Evolutionary conservation across 2,113 vertebrate species (phyloP).

Genomic region (Aegithalos caudatus): DNA sequence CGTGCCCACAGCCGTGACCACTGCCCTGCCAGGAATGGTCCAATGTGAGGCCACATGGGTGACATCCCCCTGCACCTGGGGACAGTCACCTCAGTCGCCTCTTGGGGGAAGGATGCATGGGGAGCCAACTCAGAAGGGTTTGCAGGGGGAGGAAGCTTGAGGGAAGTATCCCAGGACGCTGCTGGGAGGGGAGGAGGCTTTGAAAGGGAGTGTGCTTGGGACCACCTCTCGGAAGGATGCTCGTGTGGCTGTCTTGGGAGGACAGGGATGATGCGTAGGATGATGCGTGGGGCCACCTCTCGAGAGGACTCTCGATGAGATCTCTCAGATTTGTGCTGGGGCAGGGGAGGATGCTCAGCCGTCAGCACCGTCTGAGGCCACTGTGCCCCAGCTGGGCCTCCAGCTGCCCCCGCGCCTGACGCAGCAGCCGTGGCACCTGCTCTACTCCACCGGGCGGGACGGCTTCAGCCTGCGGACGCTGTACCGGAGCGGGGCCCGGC

Average conservation of each 20-base stretch:
- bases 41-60: not conserved
- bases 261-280: too few relatives aligned
- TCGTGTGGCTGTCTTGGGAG: not conserved
- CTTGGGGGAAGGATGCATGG: not conserved
- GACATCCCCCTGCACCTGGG: not conserved
- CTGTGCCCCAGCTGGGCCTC: not conserved
- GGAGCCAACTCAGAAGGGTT: not conserved
- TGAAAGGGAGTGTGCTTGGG: not conserved
- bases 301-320: not conserved
- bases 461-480: conserved; percentile 21
- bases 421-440: not conserved
- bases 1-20: fast-evolving
- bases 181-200: not conserved
- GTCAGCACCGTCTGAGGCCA: fast-evolving
- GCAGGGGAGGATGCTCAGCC: not conserved
- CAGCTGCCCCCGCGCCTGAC: not conserved
- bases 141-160: not conserved
- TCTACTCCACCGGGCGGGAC: not conserved
- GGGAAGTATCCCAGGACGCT: not conserved
- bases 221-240: not conserved
- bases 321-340: not conserved
- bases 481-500: not conserved
- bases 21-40: too few relatives aligned
- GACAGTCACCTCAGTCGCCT: not conserved
- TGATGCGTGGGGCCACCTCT: not conserved